phyloP scores from a whole-genome alignment of 2,888 invertebrate genomes.

The Lomographa bimaculata region DNA sequence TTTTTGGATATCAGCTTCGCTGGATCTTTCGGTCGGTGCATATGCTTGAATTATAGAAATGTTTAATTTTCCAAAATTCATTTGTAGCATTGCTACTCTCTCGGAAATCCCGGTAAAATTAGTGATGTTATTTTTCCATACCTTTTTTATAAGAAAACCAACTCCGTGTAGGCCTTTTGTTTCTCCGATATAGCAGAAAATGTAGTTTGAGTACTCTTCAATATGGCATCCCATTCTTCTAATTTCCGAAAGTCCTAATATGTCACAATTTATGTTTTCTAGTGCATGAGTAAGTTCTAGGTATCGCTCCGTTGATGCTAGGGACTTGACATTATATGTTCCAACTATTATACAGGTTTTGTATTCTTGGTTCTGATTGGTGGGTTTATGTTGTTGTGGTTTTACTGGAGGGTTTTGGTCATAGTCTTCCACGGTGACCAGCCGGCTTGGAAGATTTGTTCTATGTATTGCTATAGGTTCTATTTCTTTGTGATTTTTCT shows the following conservation, averaged over 20 bases:
- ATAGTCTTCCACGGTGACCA: conserved; percentile 8
- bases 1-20: conserved; percentile 4
- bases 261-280: conserved; percentile 2
- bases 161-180: conserved; percentile 4
- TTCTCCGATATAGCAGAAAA: conserved; percentile 5
- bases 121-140: conserved; percentile 2
- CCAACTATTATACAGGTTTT: conserved; percentile 1
- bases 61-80: too few species aligned
- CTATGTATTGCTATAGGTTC: background rate
- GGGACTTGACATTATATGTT: conserved; percentile 18
- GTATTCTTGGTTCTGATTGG: conserved; percentile 1
- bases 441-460: background rate
- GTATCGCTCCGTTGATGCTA: conserved; percentile 4
- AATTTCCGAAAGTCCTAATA: conserved; percentile 9
- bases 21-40: conserved; percentile 10
- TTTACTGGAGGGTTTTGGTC: conserved; percentile 6
- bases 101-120: conserved; percentile 12
- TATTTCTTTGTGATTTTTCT: conserved; percentile 1
- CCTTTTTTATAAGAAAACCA: conserved; percentile 6
- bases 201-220: conserved; percentile 4
- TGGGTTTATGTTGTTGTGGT: conserved; percentile 1
- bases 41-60: conserved; percentile 14
- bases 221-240: conserved; percentile 2
- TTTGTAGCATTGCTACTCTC: background rate
- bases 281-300: conserved; percentile 5